phyloP scores from a whole-genome alignment of 2,797 vertebrate genomes.

The Sardinella longiceps region DNA sequence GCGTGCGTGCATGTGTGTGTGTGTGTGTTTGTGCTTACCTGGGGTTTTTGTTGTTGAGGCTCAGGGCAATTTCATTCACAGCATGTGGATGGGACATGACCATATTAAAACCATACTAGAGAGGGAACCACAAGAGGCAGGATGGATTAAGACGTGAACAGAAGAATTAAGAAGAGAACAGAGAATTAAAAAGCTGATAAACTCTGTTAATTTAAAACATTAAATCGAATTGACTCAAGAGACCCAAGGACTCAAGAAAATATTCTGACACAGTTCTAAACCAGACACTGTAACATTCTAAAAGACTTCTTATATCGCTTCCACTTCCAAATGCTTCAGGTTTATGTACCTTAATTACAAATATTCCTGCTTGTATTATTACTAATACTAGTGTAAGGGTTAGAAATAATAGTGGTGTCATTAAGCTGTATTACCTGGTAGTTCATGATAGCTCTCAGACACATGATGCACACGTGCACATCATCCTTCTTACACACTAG shows the following conservation, averaged over 20 bases:
- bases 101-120: constrained; percentile 98
- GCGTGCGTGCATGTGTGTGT: constrained; percentile 22
- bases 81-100: constrained; percentile 98
- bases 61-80: constrained; percentile 96
- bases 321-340: too few relatives aligned
- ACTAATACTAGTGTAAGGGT: neutral
- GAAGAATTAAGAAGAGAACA: neutral
- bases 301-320: too few relatives aligned
- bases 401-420: neutral
- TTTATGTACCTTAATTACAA: too few relatives aligned
- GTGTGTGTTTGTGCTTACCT: constrained; percentile 73
- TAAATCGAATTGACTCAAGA: neutral
- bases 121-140: constrained; percentile 24
- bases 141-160: neutral
- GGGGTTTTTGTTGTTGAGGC: constrained; percentile 95
- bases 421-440: constrained; percentile 83
- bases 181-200: neutral
- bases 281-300: too few relatives aligned
- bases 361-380: too few relatives aligned
- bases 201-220: neutral
- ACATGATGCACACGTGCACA: constrained; percentile 97
- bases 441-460: constrained; percentile 96
- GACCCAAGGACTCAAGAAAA: neutral
- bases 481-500: constrained; percentile 96
- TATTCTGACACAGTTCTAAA: too few relatives aligned